These are phyloP conservation scores for Vombatus ursinus DNA, from an alignment of 2,113 vertebrate genomes.

Conservation along the genomic window DNA sequence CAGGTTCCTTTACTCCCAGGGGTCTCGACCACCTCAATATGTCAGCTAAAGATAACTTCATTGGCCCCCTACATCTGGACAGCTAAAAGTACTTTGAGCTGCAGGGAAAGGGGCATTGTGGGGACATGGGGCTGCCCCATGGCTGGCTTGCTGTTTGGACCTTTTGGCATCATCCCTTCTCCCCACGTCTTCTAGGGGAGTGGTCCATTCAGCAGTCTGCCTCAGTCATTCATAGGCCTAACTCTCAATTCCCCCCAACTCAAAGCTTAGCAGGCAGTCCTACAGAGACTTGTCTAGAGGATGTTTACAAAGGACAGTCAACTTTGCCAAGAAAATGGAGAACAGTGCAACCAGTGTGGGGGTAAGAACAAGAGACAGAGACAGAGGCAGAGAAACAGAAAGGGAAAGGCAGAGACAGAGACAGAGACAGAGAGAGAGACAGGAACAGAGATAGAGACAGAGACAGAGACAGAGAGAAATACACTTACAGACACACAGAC, in stretches of 20 bases:
- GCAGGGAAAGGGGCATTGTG: background rate
- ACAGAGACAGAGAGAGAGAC: slow-evolving; percentile 52
- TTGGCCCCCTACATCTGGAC: background rate
- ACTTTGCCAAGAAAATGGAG: slow-evolving; percentile 54
- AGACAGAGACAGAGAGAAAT: background rate
- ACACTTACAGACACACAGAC: background rate
- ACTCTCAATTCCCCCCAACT: slow-evolving; percentile 40
- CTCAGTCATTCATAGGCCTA: slow-evolving; percentile 34
- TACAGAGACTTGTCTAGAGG: slow-evolving; percentile 55
- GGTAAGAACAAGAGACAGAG: background rate
- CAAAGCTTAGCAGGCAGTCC: slow-evolving; percentile 61
- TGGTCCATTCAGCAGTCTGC: slow-evolving; percentile 43
- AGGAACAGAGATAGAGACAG: too few species aligned
- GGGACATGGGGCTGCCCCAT: background rate
- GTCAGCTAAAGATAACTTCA: background rate
- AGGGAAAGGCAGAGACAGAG: background rate
- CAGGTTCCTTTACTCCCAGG: background rate
- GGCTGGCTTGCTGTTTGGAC: background rate
- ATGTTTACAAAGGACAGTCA: slow-evolving; percentile 69
- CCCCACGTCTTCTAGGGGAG: slow-evolving; percentile 38
- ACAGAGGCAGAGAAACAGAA: slow-evolving; percentile 56
- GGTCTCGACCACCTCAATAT: background rate
- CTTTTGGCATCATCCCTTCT: slow-evolving; percentile 28
- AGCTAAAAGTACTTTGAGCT: background rate
- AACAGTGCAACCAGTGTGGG: background rate